A percentile compares a stretch with the other conserved stretches of the same genome.
Evolutionary conservation across 2,113 vertebrate genomes (phyloP).

Genomic region (Dicerorhinus sumatrensis): DNA sequence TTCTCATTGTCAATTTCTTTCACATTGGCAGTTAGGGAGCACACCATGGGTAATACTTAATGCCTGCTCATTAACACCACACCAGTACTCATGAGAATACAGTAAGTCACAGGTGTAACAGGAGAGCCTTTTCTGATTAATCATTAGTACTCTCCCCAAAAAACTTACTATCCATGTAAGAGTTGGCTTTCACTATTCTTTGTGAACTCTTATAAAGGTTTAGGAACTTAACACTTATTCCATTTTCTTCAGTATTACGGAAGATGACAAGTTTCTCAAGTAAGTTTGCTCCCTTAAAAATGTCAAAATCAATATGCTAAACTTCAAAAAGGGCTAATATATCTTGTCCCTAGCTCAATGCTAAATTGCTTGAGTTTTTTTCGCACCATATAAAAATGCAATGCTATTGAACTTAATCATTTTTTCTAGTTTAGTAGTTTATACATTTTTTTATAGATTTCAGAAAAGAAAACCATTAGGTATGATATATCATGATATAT

Average conservation of each 20-base stretch:
- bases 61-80: not conserved
- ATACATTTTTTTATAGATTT: slow-evolving; percentile 34
- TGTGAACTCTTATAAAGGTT: not conserved
- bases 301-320: slow-evolving; percentile 39
- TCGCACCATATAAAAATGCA: slow-evolving; percentile 17
- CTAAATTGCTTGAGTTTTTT: not conserved
- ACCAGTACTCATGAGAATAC: not conserved
- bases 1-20: not conserved
- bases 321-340: not conserved
- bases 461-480: slow-evolving; percentile 36
- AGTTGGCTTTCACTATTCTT: not conserved
- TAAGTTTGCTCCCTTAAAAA: not conserved
- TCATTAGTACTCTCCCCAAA: not conserved
- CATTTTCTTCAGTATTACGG: not conserved
- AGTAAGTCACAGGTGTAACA: not conserved
- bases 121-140: slow-evolving; percentile 1
- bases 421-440: slow-evolving; percentile 1
- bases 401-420: not conserved
- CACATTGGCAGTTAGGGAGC: not conserved
- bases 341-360: not conserved
- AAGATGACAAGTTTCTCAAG: not conserved
- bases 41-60: not conserved
- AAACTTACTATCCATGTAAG: not conserved
- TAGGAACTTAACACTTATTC: not conserved
- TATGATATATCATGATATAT: not conserved